Conservation (phyloP, 2,888 invertebrate genomes). For the Linyphia triangularis region DNA sequence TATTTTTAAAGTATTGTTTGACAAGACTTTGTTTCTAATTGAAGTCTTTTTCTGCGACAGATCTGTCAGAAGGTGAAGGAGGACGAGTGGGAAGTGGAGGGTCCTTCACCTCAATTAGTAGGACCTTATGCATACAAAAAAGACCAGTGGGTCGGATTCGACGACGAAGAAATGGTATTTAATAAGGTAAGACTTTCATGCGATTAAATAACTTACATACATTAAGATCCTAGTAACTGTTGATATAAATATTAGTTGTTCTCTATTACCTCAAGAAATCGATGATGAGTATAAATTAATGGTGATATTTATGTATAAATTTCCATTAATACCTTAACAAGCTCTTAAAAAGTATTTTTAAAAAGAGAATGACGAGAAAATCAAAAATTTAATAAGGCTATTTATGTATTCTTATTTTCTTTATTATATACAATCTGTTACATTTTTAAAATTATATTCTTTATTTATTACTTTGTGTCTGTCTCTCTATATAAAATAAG, state of each 20-base stretch:
- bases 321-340: too few species aligned
- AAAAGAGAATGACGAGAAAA: too few species aligned
- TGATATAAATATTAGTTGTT: background rate
- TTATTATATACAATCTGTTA: too few species aligned
- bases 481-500: too few species aligned
- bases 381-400: too few species aligned
- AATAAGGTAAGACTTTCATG: conserved; percentile 82
- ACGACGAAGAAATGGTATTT: conserved; percentile 90
- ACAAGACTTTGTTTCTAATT: background rate
- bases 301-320: too few species aligned
- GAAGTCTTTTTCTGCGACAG: conserved; percentile 81
- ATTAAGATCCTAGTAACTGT: background rate
- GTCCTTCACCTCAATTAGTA: conserved; percentile 89
- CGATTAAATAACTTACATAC: background rate
- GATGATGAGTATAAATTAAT: background rate
- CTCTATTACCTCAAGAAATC: background rate
- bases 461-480: too few species aligned
- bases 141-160: conserved; percentile 96
- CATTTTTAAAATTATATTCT: too few species aligned
- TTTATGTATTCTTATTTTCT: too few species aligned
- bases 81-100: conserved; percentile 90
- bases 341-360: too few species aligned
- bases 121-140: conserved; percentile 93
- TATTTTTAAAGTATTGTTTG: background rate
- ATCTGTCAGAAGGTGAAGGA: conserved; percentile 90